Evolutionary conservation across 2,113 vertebrate genomes (phyloP).

Genomic region (Morone chrysops): DNA sequence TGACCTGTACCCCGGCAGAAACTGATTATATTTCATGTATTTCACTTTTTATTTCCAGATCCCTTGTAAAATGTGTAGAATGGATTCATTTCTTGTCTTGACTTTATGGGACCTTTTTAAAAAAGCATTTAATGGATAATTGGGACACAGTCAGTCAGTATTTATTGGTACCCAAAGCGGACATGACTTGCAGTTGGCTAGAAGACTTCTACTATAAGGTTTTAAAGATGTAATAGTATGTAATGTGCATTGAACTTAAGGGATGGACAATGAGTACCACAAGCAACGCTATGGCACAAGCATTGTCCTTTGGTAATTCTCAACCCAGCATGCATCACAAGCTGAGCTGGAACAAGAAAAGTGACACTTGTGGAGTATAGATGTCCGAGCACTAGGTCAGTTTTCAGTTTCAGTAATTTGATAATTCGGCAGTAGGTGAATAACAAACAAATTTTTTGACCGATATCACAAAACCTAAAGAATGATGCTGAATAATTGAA

Average conservation of each 20-base stretch:
- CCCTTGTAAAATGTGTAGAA: neutral
- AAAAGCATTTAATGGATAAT: neutral
- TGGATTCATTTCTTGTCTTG: neutral
- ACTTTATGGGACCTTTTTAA: neutral
- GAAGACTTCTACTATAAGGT: neutral
- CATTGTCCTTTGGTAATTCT: neutral
- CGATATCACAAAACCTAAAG: neutral
- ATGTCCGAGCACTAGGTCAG: no score
- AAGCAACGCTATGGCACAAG: neutral
- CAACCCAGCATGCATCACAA: neutral
- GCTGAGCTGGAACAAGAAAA: no score
- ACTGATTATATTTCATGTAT: neutral
- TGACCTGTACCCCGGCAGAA: neutral
- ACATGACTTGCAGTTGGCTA: neutral
- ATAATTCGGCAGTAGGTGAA: no score
- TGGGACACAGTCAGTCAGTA: neutral
- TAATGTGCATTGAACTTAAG: neutral
- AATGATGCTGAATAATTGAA: neutral
- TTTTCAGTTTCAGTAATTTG: no score
- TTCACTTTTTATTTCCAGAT: conserved; percentile 1
- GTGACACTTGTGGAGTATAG: neutral
- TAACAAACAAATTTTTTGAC: no score
- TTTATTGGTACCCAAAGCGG: conserved; percentile 3
- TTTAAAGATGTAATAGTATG: neutral
- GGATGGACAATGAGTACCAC: neutral